Percentiles rank a stretch among this genome's conserved stretches.
phyloP scores from a whole-genome alignment of 2,113 vertebrate species.

The Machaerirhynchus nigripectus region DNA sequence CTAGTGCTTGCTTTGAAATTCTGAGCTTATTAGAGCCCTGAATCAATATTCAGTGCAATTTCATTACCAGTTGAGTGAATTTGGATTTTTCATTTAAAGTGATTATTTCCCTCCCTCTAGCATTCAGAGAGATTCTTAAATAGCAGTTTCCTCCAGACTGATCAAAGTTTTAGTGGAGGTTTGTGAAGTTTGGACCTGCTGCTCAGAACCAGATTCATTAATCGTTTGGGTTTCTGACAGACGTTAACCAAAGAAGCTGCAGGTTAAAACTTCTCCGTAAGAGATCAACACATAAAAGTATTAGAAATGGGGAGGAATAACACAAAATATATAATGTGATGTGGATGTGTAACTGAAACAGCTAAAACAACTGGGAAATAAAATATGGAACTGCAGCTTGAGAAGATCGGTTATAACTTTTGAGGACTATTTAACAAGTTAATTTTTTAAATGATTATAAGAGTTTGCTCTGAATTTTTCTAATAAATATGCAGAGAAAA shows the following conservation, averaged over 20 bases:
- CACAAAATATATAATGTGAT: neutral
- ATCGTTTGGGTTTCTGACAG: constrained; percentile 56
- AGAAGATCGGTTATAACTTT: neutral
- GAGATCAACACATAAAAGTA: constrained; percentile 10
- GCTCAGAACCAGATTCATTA: constrained; percentile 51
- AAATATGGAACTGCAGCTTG: constrained; percentile 2
- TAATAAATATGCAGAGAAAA: neutral
- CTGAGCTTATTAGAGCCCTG: constrained; percentile 69
- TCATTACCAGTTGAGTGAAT: constrained; percentile 64
- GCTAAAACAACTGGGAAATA: constrained; percentile 36
- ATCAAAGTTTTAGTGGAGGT: constrained; percentile 67
- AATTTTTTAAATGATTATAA: constrained; percentile 30
- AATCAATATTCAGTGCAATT: constrained; percentile 73
- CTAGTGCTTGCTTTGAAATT: constrained; percentile 73
- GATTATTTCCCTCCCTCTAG: constrained; percentile 74
- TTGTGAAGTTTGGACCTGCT: constrained; percentile 67
- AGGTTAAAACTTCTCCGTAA: constrained; percentile 24
- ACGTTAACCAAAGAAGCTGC: constrained; percentile 42
- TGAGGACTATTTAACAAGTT: constrained; percentile 42
- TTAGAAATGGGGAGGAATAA: neutral
- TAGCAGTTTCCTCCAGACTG: constrained; percentile 38
- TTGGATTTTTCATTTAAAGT: constrained; percentile 62
- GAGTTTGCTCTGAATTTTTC: neutral
- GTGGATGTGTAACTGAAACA: constrained; percentile 24
- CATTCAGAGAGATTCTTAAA: constrained; percentile 66